A percentile compares a stretch with the other conserved stretches of the same genome.
These are phyloP conservation scores for Chrysogorgia sp. DNA, from an alignment of 92 coral and sea anemone genomes.

Conservation along the genomic window DNA sequence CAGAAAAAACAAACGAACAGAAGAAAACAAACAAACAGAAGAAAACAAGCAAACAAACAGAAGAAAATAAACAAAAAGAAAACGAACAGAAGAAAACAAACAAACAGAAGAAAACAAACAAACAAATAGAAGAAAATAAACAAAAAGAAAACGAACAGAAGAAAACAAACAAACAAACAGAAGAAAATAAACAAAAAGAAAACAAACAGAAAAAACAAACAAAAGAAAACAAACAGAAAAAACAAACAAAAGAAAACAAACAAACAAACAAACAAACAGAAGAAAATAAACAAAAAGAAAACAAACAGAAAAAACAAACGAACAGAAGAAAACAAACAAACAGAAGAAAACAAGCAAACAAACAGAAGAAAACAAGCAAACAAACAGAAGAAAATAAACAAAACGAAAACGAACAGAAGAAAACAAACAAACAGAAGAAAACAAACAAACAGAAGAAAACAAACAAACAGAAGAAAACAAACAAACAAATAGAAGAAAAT, in stretches of 20 bases:
- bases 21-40: no score
- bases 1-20: no score
- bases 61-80: not conserved
- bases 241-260: slow-evolving; percentile 59
- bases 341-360: not conserved
- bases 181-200: not conserved
- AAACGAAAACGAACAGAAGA: not conserved
- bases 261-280: slow-evolving; percentile 4
- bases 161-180: no score
- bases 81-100: not conserved
- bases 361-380: not conserved
- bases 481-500: not conserved
- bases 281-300: no score
- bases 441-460: no score
- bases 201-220: not conserved
- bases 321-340: no score
- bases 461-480: no score
- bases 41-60: not conserved
- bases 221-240: slow-evolving; percentile 61
- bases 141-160: no score
- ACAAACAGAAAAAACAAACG: no score
- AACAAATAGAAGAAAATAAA: no score
- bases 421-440: no score
- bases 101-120: slow-evolving; percentile 10
- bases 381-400: not conserved